Evolutionary conservation across 2,888 invertebrate genomes (phyloP), one percentile per base, ranked within the genome.

Genomic region (Hypena proboscidalis): DNA sequence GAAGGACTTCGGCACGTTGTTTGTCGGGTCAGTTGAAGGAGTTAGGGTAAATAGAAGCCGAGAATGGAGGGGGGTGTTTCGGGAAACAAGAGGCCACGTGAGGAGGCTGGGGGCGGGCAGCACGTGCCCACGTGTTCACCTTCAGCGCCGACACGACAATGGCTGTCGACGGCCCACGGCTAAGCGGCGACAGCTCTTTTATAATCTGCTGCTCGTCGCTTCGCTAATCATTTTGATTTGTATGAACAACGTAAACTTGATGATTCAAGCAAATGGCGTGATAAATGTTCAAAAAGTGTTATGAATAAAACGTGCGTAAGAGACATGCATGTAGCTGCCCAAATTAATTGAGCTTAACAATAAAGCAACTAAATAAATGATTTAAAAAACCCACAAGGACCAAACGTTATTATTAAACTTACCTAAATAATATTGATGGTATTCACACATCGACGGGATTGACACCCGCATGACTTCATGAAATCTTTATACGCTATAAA

Each of bases 1-100:
- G 69, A 68, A 74, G 80, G 78, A 79, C 69, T 83, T 81, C 73
- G 74, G 77, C 84, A 82, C 83, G 85, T 85, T 83, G 77, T 62
- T 65, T 64, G 49, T 49, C 48, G 64, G 55, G 62, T 65, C 62
- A 62, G 62, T 70, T 75, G 69, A 76, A 85, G 80, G 74, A 76
- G 80, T 82, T 77, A 60, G 67, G 56, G 68, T 71, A 82, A 85
- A 85, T 71, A 81, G 74, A 83, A 79, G 71, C 71, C 70, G 64
- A 62, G 57, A 59, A 61, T 55, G 35, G 40, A 36, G 31, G 41
- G 57, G 55, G 48, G 57, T 53, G 48, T 35, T 38, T 41, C 10
- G 36, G 53, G 52, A 48, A 55, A 42, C 55, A 51, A 77, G 77
- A 77, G 79, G 79, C 83, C 55, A 60, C 60, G 60, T 53, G 62